Percentiles rank a stretch among this genome's conserved stretches.
phyloP scores from a whole-genome alignment of 2,888 invertebrate species.

The Parnassius mnemosyne region DNA sequence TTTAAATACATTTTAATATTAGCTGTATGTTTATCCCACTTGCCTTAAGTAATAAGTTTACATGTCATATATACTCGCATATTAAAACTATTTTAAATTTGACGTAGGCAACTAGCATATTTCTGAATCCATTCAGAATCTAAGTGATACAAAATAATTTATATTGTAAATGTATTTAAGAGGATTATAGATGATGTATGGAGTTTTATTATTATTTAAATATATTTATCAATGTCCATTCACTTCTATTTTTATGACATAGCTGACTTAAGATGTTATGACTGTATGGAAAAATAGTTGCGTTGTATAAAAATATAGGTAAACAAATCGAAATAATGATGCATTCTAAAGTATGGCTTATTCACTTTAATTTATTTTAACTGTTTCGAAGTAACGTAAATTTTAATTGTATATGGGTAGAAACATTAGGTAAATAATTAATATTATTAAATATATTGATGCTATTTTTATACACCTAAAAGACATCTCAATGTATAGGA shows the following conservation, averaged over 20 bases:
- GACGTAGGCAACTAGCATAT: slow-evolving; percentile 14
- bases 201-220: slow-evolving; percentile 8
- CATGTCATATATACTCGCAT: slow-evolving; percentile 61
- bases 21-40: slow-evolving; percentile 38
- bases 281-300: slow-evolving; percentile 22
- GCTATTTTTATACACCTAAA: slow-evolving; percentile 74
- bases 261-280: slow-evolving; percentile 38
- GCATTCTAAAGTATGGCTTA: background rate
- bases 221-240: slow-evolving; percentile 34
- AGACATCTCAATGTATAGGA: slow-evolving; percentile 50
- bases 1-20: slow-evolving; percentile 19
- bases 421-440: slow-evolving; percentile 23
- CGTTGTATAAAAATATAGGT: background rate
- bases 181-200: slow-evolving; percentile 18
- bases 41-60: slow-evolving; percentile 61
- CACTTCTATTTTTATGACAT: slow-evolving; percentile 42
- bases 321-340: slow-evolving; percentile 1
- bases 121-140: slow-evolving; percentile 12
- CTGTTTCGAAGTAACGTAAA: slow-evolving; percentile 7
- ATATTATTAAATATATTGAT: slow-evolving; percentile 44
- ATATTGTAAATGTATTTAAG: slow-evolving; percentile 41
- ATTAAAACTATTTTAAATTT: slow-evolving; percentile 44
- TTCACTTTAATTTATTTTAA: slow-evolving; percentile 9
- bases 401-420: slow-evolving; percentile 17
- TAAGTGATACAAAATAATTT: slow-evolving; percentile 29